phyloP scores from a whole-genome alignment of 1,140 invertebrate species.

The Ceratina japonica region DNA sequence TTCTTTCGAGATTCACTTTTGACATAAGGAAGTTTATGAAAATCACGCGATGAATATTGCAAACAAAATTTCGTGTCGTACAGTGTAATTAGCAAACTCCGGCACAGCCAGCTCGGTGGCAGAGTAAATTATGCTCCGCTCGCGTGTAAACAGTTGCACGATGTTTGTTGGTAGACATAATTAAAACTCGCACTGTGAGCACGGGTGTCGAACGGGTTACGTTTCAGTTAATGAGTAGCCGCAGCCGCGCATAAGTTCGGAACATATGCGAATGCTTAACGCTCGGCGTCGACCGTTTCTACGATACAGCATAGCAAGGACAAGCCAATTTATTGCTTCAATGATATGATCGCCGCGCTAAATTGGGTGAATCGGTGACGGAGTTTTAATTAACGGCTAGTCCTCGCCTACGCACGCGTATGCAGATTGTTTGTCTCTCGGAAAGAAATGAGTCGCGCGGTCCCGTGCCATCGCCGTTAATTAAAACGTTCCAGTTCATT shows the following conservation, averaged over 20 bases:
- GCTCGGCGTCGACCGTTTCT: constrained; percentile 13
- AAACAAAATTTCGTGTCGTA: too few relatives aligned
- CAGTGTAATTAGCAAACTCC: not conserved
- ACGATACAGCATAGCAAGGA: constrained; percentile 31
- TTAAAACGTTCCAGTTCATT: constrained; percentile 33
- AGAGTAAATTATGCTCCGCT: not conserved
- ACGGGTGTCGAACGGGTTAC: not conserved
- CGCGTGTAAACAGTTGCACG: not conserved
- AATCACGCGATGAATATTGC: too few relatives aligned
- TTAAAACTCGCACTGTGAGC: constrained; percentile 21
- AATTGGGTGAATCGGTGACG: constrained; percentile 25
- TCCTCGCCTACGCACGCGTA: not conserved
- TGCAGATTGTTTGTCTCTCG: constrained; percentile 30
- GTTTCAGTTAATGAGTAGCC: constrained; percentile 21
- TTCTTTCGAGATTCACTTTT: too few relatives aligned
- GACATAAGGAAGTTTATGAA: too few relatives aligned
- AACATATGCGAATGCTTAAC: constrained; percentile 27
- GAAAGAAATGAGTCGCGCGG: not conserved
- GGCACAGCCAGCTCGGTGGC: not conserved
- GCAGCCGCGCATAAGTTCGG: constrained; percentile 13
- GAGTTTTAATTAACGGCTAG: constrained; percentile 21
- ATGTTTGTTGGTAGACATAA: not conserved
- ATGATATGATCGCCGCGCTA: constrained; percentile 47
- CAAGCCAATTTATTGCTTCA: constrained; percentile 41
- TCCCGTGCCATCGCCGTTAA: not conserved